Base-by-base conservation (phyloP, 2,113 vertebrate genomes). In the Coturnix japonica region DNA sequence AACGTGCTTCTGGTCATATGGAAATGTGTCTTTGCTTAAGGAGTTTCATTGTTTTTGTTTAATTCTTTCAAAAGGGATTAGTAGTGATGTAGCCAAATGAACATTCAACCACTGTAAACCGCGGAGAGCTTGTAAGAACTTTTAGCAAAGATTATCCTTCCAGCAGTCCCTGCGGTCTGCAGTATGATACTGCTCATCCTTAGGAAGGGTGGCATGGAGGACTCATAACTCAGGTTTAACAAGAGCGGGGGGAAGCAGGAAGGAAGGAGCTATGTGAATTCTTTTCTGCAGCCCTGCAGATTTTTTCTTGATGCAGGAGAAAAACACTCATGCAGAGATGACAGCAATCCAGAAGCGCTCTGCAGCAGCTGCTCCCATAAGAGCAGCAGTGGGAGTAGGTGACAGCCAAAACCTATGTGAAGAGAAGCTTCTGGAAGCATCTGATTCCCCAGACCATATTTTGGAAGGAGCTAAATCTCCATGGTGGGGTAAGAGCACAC, bases 371-470 rank as follows among this genome's bases (percentile, higher is more conserved):
- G 37, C 25, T 75, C 25, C 43, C n/a, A 21, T 47, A 28, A 59
- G 28, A 30, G 16, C n/a, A 0, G 1, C 6, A 67, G 47, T 4
- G 37, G 83, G 53, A 74, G 19, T 5, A 85, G 6, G 6, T 6
- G 8, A 13, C 9, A 13, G 6, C 9, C 21, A 33, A 72, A 61
- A 47, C 13, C 16, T 11, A 69, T 43, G 3, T 4, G 53, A 74
- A 39, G 13, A 80, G 30, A 6, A 26, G 22, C 9, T 78, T n/a
- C 18, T 72, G 54, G 26, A 60, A 87, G 26, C 1, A 1, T 67
- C 33, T 9, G 3, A 22, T 57, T 71, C 15, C 7, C 3, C 0
- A 0, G 4, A 56, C 76, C 25, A 4, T 81, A 3, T 25, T 90
- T 83, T 59, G 20, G 22, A 81, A 88, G 26, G 7, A 47, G 15